Conservation (phyloP, 2,113 vertebrate species). For the Microcebus jonahi region DNA sequence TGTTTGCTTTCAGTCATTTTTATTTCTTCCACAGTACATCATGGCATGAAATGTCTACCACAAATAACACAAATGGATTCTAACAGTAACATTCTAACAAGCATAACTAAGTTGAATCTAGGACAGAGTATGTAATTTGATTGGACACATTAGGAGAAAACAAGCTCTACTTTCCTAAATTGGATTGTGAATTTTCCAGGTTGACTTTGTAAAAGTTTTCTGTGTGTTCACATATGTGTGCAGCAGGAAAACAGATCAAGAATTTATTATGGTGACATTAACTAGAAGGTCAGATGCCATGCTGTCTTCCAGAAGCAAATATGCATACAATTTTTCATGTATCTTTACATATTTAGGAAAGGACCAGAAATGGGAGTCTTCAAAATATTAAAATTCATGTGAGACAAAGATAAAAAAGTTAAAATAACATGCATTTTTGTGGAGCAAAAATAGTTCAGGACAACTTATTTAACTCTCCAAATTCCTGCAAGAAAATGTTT, state of each 20-base stretch:
- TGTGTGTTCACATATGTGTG: not conserved
- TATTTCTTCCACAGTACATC: conserved; percentile 66
- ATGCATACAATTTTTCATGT: no score
- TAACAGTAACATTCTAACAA: conserved; percentile 78
- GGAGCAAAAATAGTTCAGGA: not conserved
- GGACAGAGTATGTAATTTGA: conserved; percentile 74
- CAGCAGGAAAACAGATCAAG: conserved; percentile 59
- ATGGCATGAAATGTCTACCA: conserved; percentile 62
- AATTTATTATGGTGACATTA: conserved; percentile 64
- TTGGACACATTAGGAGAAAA: conserved; percentile 80
- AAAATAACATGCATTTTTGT: not conserved
- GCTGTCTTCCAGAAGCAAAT: no score
- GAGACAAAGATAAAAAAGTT: not conserved
- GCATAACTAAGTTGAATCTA: conserved; percentile 75
- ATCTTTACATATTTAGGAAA: conserved; percentile 15
- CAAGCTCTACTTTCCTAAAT: conserved; percentile 59
- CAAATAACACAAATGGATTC: conserved; percentile 72
- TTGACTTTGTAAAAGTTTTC: conserved; percentile 50
- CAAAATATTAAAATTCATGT: not conserved
- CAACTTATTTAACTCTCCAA: not conserved
- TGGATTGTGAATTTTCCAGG: conserved; percentile 68
- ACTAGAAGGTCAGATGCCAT: no score
- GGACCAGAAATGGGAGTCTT: not conserved
- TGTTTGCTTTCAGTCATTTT: not conserved
- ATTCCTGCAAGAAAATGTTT: not conserved